Percentiles rank a stretch among this genome's conserved stretches.
phyloP scores from a whole-genome alignment of 1,140 invertebrate genomes.

The Apis florea region DNA sequence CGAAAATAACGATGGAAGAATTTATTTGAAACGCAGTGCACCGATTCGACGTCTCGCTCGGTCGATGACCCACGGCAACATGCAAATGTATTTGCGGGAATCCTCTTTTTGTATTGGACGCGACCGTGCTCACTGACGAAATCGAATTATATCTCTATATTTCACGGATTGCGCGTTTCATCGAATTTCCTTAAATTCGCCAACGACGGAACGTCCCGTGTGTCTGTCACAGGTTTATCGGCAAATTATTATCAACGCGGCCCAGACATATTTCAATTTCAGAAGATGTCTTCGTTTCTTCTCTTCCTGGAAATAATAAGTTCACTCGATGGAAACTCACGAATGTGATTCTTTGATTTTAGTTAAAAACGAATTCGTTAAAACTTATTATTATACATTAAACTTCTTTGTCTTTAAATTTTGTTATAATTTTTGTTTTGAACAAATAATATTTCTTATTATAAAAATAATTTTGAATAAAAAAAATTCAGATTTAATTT shows the following conservation, averaged over 20 bases:
- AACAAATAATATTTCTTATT: no score
- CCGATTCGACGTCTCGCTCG: background rate
- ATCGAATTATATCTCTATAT: slow-evolving; percentile 44
- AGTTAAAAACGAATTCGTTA: no score
- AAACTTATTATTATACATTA: no score
- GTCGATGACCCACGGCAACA: slow-evolving; percentile 17
- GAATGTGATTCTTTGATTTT: background rate
- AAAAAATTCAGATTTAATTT: no score
- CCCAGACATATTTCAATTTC: background rate
- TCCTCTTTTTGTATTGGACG: slow-evolving; percentile 21
- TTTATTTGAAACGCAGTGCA: background rate
- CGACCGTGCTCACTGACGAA: background rate
- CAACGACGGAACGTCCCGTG: background rate
- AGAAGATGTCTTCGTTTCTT: background rate
- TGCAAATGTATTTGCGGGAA: slow-evolving; percentile 43
- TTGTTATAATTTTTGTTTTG: no score
- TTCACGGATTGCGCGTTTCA: slow-evolving; percentile 17
- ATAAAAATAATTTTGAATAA: no score
- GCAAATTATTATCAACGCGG: background rate
- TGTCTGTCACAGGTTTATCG: background rate
- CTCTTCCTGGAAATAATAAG: background rate
- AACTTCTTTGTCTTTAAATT: no score
- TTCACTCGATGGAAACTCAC: background rate
- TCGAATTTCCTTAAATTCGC: slow-evolving; percentile 1
- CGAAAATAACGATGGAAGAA: background rate